These are phyloP conservation scores for Coregonus clupeaformis DNA, from an alignment of 2,113 vertebrate species.

Conservation along the genomic window DNA sequence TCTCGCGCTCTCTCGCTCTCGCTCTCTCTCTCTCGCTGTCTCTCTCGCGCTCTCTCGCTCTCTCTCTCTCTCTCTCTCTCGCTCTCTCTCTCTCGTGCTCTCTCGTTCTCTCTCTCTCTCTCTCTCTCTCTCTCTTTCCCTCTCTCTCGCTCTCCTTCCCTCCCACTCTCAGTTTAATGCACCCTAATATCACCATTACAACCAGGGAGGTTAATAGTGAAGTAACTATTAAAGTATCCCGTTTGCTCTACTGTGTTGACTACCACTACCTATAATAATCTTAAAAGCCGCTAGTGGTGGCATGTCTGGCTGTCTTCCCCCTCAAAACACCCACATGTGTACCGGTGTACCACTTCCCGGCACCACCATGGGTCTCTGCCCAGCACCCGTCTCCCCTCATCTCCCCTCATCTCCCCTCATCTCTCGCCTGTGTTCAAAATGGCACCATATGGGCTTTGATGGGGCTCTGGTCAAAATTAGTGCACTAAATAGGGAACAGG, in stretches of 20 bases:
- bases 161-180: background rate
- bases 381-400: background rate
- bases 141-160: constrained; percentile 17
- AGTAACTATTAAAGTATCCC: constrained; percentile 53
- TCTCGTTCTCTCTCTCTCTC: background rate
- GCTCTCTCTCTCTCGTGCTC: background rate
- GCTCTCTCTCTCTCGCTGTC: background rate
- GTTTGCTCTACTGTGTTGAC: constrained; percentile 30
- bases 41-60: constrained; percentile 19
- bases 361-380: constrained; percentile 16
- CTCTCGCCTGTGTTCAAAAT: too few species aligned
- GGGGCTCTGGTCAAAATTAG: too few species aligned
- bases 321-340: constrained; percentile 35
- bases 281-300: constrained; percentile 57
- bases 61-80: background rate
- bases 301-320: constrained; percentile 43
- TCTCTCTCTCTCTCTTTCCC: constrained; percentile 13
- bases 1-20: too few species aligned
- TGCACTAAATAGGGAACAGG: too few species aligned
- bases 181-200: constrained; percentile 35
- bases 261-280: constrained; percentile 67
- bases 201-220: constrained; percentile 49
- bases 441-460: too few species aligned
- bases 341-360: constrained; percentile 12
- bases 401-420: too few species aligned